Base-by-base conservation (phyloP, 2,113 vertebrate genomes). In the Zingel zingel region DNA sequence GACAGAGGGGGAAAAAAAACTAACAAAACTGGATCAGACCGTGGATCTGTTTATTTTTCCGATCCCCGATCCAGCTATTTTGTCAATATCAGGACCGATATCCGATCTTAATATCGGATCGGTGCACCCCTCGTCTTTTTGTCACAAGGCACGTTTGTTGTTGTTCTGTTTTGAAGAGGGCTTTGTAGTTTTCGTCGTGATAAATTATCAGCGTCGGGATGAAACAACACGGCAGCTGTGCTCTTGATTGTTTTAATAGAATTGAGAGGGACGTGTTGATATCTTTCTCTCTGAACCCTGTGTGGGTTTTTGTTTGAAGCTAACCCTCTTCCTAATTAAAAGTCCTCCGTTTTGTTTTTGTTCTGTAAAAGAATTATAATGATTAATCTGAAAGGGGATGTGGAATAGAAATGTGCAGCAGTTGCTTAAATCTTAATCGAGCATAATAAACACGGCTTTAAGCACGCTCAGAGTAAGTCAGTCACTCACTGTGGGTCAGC, bases 151-250 rank as follows among this genome's bases (percentile, higher is more conserved):
- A 50, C n/a, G 30, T 23, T 33, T 59, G 56, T 39, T 27, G 16
- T 51, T 11, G 36, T 30, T 50, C 39, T 75, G 19, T 69, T 59
- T 69, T 74, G 7, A 47, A 71, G 51, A 73, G 62, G 25, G 45
- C 27, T 43, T 74, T 71, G 14, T n/a, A 19, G 27, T 50, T 56
- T 39, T 64, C 45, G 21, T 61, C 2, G 4, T 63, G 25, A 4
- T 61, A 62, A 57, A 57, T 85, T 23, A 16, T 70, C 57, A 5
- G 14, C 27, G 56, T 67, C 63, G 69, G 77, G 36, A 56, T 48
- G 58, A 69, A 77, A 14, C 58, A 45, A 8, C 58, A 56, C 1
- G 14, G 12, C 64, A 54, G 65, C 33, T 74, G 53, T 77, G 74
- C 43, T 66, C 9, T 72, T 33, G 48, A 51, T 54, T 82, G 23